Percentiles rank a stretch among this genome's conserved stretches.
Conservation (phyloP, 2,113 vertebrate species). For the Empidonax traillii region DNA sequence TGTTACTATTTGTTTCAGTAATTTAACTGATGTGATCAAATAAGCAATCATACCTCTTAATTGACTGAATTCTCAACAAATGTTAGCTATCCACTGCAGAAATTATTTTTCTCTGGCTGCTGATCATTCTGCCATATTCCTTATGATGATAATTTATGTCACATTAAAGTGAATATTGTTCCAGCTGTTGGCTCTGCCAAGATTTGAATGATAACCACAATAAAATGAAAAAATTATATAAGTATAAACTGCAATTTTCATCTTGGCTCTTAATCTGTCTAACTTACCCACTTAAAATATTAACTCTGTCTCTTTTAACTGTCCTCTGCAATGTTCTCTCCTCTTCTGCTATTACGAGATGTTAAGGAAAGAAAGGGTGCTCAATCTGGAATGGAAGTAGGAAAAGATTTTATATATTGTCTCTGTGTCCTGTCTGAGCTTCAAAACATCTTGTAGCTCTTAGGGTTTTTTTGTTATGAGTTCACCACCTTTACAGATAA, state of each 20-base stretch:
- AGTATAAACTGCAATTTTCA: background rate
- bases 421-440: background rate
- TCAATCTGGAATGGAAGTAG: background rate
- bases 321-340: background rate
- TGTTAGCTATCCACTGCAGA: background rate
- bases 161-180: slow-evolving; percentile 17
- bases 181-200: slow-evolving; percentile 24
- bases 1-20: slow-evolving; percentile 14
- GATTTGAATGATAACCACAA: slow-evolving; percentile 14
- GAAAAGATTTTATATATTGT: background rate
- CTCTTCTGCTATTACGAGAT: background rate
- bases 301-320: background rate
- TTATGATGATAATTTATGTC: slow-evolving; percentile 24
- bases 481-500: background rate
- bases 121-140: slow-evolving; percentile 4
- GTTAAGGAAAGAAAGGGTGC: background rate
- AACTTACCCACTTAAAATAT: background rate
- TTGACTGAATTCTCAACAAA: background rate
- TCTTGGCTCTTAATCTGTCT: background rate
- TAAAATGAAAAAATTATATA: background rate
- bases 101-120: background rate
- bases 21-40: slow-evolving; percentile 23
- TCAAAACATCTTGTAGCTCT: background rate
- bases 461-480: background rate
- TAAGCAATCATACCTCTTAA: slow-evolving; percentile 13